Percentiles rank a stretch among this genome's conserved stretches.
Conservation (phyloP, 2,888 invertebrate genomes). For the Mythimna lalbum region DNA sequence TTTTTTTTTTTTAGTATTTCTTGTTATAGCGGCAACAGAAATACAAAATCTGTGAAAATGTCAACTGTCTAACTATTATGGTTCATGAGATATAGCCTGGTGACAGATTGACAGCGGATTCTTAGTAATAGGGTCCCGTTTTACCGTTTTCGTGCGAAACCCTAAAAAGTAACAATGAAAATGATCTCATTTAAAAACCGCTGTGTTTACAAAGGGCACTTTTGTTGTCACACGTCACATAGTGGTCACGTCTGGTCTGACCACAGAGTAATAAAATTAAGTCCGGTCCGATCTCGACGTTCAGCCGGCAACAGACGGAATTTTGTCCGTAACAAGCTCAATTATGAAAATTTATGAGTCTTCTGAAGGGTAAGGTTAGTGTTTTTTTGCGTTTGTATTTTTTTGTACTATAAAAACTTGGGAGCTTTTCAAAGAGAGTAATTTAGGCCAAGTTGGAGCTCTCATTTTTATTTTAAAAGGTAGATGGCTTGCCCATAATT, state of each 20-base stretch:
- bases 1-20: too few relatives aligned
- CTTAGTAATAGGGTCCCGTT: too few relatives aligned
- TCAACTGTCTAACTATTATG: too few relatives aligned
- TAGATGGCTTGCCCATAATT: neutral
- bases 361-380: conserved; percentile 21
- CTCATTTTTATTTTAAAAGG: neutral
- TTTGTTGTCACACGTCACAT: conserved; percentile 25
- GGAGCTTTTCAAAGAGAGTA: neutral
- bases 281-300: conserved; percentile 22
- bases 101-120: too few relatives aligned
- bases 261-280: conserved; percentile 49
- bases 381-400: conserved; percentile 7
- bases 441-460: conserved; percentile 3
- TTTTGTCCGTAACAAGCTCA: conserved; percentile 13
- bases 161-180: conserved; percentile 20
- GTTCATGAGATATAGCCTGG: too few relatives aligned
- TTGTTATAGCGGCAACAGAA: too few relatives aligned
- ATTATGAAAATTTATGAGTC: conserved; percentile 43
- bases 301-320: conserved; percentile 19
- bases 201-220: conserved; percentile 13
- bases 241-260: conserved; percentile 34
- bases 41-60: too few relatives aligned
- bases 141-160: too few relatives aligned
- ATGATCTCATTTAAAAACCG: conserved; percentile 36
- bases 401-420: neutral